phyloP scores from a whole-genome alignment of 2,797 vertebrate genomes.

The Natrix natrix region DNA sequence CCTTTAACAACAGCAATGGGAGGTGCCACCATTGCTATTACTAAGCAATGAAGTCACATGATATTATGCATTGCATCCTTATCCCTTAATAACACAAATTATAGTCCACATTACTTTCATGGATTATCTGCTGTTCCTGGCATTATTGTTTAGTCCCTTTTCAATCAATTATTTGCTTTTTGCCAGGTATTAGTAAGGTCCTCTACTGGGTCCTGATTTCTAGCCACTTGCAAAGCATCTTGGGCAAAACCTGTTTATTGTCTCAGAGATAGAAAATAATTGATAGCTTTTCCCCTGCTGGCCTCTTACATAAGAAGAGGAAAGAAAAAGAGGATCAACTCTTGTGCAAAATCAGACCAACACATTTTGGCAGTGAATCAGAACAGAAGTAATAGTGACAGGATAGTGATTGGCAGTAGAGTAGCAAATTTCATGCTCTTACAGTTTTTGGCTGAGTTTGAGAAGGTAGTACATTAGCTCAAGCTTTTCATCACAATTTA shows the following conservation, averaged over 20 bases:
- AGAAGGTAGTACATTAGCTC: not conserved
- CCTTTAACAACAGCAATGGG: not conserved
- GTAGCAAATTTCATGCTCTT: not conserved
- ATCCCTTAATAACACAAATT: not conserved
- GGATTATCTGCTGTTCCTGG: not conserved
- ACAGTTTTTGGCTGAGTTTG: not conserved
- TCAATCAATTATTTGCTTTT: not conserved
- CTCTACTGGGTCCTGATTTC: not conserved
- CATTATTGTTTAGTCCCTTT: not conserved
- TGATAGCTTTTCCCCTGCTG: not conserved
- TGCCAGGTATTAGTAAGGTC: not conserved
- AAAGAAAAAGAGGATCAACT: not conserved
- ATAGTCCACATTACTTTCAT: not conserved
- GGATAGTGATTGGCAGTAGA: not conserved
- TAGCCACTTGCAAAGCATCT: not conserved
- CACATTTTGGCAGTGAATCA: not conserved
- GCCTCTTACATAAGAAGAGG: not conserved
- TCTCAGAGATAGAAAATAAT: not conserved
- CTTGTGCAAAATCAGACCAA: not conserved
- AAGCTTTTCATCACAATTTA: constrained; percentile 12
- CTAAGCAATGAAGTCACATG: not conserved
- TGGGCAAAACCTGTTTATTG: not conserved
- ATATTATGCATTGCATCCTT: not conserved
- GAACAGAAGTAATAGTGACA: not conserved
- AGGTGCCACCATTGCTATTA: not conserved